Base-by-base conservation (phyloP, 2,888 invertebrate genomes). In the Synanthedon myopaeformis region DNA sequence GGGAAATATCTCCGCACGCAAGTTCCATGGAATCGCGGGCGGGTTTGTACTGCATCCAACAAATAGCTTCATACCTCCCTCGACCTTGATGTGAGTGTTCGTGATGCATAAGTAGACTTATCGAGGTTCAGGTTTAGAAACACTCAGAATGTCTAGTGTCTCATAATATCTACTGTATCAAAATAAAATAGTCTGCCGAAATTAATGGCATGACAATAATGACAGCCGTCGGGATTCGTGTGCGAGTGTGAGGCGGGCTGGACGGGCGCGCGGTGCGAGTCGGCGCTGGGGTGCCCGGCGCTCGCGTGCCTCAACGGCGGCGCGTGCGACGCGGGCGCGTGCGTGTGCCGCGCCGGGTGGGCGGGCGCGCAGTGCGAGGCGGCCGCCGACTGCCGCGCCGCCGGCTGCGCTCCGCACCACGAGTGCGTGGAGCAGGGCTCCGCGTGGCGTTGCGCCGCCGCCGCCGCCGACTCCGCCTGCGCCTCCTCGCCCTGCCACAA, bases 221-320 rank as follows among this genome's bases (percentile, higher is more conserved):
- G 14, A 2, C 66, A 83, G 84, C 58, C 72, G 53, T 65, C 59
- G 42, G 82, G 84, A 0, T 92, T 90, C 83, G 89, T 88, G 67
- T 95, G 94, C 87, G 89, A 89, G 64, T 94, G 94, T 72, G 89
- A 90, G 72, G 71, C 88, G 57, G 94, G 94, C 58, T 94, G 92
- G 91, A 78, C 89, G 55, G 92, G 93, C 52, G 69, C 77, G 49
- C 87, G 89, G 62, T 91, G 91, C 72, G 87, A 90, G 62, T 72
- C 87, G 82, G 88, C 63, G 89, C 89, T 65, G 80, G 87, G 61
- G 66, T 92, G 92, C 70, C 83, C 81, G 49, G 61, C 81, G 51
- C 87, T 88, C 60, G 90, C 90, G n/a, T 92, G 92, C 68, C 79
- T 80, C 63, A 90, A 92, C 76, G 91, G 91, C 59, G 92, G 89